Evolutionary conservation across 2,113 vertebrate species (phyloP).

Genomic region (Dunckerocampus dactyliophorus): DNA sequence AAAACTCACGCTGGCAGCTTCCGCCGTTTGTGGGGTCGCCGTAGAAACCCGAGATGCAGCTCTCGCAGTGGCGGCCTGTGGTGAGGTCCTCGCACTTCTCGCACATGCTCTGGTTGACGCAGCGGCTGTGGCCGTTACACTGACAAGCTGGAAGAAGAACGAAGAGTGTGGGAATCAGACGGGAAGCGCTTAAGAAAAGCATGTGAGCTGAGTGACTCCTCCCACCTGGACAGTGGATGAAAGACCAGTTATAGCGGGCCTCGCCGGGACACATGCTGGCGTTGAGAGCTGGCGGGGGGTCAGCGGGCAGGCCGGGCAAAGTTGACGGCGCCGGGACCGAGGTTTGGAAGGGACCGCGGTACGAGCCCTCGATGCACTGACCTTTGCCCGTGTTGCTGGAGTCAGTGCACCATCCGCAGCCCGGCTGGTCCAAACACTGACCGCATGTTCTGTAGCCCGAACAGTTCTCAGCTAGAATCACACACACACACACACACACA

Average conservation of each 20-base stretch:
- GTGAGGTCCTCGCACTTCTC: constrained; percentile 96
- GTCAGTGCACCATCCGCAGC: constrained; percentile 96
- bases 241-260: constrained; percentile 90
- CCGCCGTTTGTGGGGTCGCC: constrained; percentile 96
- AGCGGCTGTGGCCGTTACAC: constrained; percentile 95
- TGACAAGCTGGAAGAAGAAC: constrained; percentile 82
- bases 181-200: neutral
- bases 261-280: constrained; percentile 84
- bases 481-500: no score
- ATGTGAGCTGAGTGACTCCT: neutral
- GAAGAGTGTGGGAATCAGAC: no score
- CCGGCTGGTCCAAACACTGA: constrained; percentile 92
- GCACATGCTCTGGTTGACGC: constrained; percentile 90
- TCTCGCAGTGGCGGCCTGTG: constrained; percentile 90
- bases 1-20: constrained; percentile 90
- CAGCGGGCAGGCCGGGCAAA: constrained; percentile 78
- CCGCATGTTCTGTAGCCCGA: constrained; percentile 91
- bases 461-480: constrained; percentile 86
- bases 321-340: constrained; percentile 69
- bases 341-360: constrained; percentile 83
- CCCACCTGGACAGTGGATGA: constrained; percentile 92
- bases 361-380: constrained; percentile 90
- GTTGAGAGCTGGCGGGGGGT: constrained; percentile 81
- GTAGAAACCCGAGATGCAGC: constrained; percentile 91
- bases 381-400: constrained; percentile 92